Percentiles rank a stretch among this genome's conserved stretches.
phyloP scores from a whole-genome alignment of 2,113 vertebrate species.

The Taxidea taxus region DNA sequence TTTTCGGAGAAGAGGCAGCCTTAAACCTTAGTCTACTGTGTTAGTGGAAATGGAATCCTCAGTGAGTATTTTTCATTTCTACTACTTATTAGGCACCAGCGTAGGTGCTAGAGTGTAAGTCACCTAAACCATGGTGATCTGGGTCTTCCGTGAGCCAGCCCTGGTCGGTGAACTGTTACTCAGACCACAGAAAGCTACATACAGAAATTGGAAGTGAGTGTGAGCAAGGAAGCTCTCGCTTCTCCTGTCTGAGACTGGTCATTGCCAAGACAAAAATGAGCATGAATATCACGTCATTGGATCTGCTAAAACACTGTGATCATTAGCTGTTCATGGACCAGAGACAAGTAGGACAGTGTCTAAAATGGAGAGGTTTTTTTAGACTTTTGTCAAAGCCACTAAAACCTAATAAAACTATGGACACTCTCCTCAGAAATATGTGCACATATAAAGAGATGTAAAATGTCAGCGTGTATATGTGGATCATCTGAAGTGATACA shows the following conservation, averaged over 20 bases:
- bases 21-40: background rate
- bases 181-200: background rate
- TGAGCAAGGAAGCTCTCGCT: background rate
- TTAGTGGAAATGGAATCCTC: background rate
- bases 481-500: background rate
- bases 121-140: background rate
- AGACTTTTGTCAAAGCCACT: background rate
- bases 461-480: background rate
- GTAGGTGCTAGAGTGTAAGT: background rate
- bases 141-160: background rate
- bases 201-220: background rate
- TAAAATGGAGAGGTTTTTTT: background rate
- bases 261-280: background rate
- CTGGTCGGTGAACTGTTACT: background rate
- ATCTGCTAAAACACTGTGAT: background rate
- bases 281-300: background rate
- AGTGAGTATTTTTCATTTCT: background rate
- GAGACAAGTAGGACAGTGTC: background rate
- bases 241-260: background rate
- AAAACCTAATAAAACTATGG: background rate
- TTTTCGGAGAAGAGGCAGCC: background rate
- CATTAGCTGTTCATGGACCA: background rate
- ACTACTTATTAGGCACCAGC: background rate
- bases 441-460: background rate
- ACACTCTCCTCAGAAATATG: background rate